Conservation (phyloP, 1,140 invertebrate genomes). For the Brachionus asplanchnoidis region DNA sequence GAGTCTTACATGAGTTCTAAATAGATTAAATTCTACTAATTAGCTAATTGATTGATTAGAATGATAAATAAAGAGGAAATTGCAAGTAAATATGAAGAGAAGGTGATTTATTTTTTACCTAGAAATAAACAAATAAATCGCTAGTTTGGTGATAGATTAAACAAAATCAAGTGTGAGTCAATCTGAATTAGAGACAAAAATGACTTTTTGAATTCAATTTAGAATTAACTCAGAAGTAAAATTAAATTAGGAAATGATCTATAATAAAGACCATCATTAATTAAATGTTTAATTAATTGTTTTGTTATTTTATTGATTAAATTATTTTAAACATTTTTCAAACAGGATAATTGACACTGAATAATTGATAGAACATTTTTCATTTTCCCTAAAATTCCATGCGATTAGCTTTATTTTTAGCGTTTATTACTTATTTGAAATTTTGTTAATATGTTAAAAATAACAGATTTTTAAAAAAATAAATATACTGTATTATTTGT, state of each 20-base stretch:
- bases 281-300: background rate
- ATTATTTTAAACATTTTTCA: too few species aligned
- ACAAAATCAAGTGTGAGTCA: background rate
- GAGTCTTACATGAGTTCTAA: background rate
- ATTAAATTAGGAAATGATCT: background rate
- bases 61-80: slow-evolving; percentile 16
- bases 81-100: slow-evolving; percentile 6
- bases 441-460: too few species aligned
- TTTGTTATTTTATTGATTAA: background rate
- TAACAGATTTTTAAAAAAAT: too few species aligned
- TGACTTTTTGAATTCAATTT: background rate
- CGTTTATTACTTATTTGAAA: too few species aligned
- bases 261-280: background rate
- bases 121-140: background rate
- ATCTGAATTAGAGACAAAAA: background rate
- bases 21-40: background rate
- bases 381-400: too few species aligned
- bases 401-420: too few species aligned
- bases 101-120: background rate
- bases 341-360: too few species aligned
- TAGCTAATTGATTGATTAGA: slow-evolving; percentile 15
- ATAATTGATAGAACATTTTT: too few species aligned
- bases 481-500: too few species aligned
- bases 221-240: background rate
- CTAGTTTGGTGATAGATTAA: background rate